Evolutionary conservation across 2,888 invertebrate species (phyloP).

Genomic region (Sialis lutaria): DNA sequence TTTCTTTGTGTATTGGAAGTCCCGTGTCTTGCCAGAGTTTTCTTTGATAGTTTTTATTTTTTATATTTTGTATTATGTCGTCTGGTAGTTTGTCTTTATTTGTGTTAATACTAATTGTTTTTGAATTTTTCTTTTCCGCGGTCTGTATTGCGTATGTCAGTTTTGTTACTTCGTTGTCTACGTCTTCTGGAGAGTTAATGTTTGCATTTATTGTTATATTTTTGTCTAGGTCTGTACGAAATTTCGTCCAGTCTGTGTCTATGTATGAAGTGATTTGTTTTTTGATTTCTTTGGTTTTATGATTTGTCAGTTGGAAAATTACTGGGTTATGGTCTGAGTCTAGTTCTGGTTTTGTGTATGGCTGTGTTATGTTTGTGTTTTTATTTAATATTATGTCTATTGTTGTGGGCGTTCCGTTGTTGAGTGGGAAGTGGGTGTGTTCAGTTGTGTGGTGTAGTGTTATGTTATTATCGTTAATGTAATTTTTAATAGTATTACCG

Average conservation of each 20-base stretch:
- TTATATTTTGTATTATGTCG: background rate
- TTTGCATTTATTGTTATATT: constrained; percentile 4
- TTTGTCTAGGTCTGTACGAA: constrained; percentile 2
- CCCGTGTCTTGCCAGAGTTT: background rate
- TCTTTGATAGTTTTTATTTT: background rate
- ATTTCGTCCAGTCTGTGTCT: constrained; percentile 7
- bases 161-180: background rate
- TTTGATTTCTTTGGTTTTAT: background rate
- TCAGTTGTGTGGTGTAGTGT: constrained; percentile 10
- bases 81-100: background rate
- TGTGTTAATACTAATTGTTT: background rate
- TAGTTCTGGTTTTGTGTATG: background rate
- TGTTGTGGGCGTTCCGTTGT: background rate
- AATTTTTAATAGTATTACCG: constrained; percentile 4
- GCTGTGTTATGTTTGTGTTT: background rate
- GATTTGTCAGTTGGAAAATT: background rate
- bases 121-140: background rate
- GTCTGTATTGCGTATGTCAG: background rate
- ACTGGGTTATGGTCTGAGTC: background rate
- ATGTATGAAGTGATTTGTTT: background rate
- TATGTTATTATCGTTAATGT: constrained; percentile 9
- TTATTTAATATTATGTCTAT: background rate
- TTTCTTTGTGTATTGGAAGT: background rate
- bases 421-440: constrained; percentile 9
- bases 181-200: constrained; percentile 1